Evolutionary conservation across 2,113 vertebrate species (phyloP), one percentile per base, ranked within the genome.

Genomic region (Pogonocichla stellata): DNA sequence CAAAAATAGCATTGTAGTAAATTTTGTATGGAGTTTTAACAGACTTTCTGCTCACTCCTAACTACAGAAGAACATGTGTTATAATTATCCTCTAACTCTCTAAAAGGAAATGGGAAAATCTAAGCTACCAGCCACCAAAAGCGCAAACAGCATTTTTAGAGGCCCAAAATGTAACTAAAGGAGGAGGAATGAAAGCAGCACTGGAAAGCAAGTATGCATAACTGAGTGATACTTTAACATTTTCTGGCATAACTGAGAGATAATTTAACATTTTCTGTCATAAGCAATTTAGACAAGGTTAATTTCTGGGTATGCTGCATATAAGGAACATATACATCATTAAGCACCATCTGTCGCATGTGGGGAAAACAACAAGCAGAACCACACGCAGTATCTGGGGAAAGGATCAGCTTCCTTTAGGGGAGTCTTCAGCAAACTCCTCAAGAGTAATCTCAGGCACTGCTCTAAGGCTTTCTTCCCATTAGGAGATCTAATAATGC

Each of bases 1-100:
- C 79, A 93, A 94, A 97, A 96, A 97, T 95, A 97, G 90, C 61
- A 94, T 17, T 56, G 38, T 91, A 96, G 88, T 94, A 96, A 94
- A 91, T 79, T 92, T 94, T 80, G 61, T 50, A 57, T 9, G 86
- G 65, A 88, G 45, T 48, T 95, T 83, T 88, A 90, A 65, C 50
- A 78, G 74, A 57, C 70, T 93, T 78, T 83, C 65, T 95, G 56
- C 50, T 92, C 53, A 61, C 38, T 91, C 64, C 61, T 50, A 60
- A 40, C 65, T 90, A 65, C 38, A 83, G 54, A 66, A 82, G 65
- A 60, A 31, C 50, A n/a, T 31, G 36, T 58, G 51, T 80, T 80
- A 56, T 56, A 83, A 80, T 75, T 66, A 72, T 78, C 62, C 24
- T 91, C 43, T 80, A 67, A 71, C 72, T 80, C 56, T 73, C 50